Evolutionary conservation across 64 coral and sea anemone genomes (phyloP).

Genomic region (Acropora tenuis): DNA sequence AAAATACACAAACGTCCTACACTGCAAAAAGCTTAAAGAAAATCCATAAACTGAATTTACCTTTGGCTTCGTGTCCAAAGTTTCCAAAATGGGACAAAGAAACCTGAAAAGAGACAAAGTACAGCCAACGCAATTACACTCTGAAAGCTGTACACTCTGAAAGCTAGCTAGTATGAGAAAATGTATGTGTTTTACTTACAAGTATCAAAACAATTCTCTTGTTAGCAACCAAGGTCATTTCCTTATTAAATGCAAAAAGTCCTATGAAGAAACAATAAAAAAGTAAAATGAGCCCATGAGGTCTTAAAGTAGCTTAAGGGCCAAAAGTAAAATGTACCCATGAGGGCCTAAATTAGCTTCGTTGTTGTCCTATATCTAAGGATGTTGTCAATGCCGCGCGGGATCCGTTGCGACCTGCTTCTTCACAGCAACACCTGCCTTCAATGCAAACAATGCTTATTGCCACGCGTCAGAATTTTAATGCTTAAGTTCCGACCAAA

Average conservation of each 20-base stretch:
- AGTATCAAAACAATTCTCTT: constrained; percentile 29
- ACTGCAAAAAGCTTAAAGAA: neutral
- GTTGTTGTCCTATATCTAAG: neutral
- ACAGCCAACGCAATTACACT: neutral
- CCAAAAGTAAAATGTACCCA: neutral
- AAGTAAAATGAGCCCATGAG: neutral
- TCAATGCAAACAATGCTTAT: neutral
- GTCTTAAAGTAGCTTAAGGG: no score
- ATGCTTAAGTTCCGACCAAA: constrained; percentile 26
- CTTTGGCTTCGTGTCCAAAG: neutral
- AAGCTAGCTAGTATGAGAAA: neutral
- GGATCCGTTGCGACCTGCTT: constrained; percentile 9
- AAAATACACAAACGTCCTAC: neutral
- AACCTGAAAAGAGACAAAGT: neutral
- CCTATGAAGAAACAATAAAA: neutral
- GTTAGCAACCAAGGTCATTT: neutral
- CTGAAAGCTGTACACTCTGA: neutral
- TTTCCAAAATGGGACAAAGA: neutral
- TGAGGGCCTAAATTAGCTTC: neutral
- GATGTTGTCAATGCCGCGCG: constrained; percentile 1
- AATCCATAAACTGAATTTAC: neutral
- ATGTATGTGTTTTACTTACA: constrained; percentile 17
- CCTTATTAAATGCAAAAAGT: neutral
- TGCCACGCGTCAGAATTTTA: constrained; percentile 28
- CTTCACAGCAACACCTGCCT: constrained; percentile 20